A percentile compares a stretch with the other conserved stretches of the same genome.
These are phyloP conservation scores for Tetrapedia diversipes DNA, from an alignment of 2,888 invertebrate species.

Conservation along the genomic window DNA sequence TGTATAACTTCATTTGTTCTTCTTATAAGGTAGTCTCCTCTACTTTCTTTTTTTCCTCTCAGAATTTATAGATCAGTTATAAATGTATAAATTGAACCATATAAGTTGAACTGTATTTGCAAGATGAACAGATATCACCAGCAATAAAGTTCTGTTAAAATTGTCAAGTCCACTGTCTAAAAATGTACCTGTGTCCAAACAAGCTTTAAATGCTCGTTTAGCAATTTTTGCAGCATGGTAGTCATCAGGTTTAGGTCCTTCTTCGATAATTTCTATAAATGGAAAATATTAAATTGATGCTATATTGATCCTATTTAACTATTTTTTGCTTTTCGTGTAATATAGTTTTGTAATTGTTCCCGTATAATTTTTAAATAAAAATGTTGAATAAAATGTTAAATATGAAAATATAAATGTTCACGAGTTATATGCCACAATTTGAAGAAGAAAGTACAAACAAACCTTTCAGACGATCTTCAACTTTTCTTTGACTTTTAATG, in stretches of 20 bases:
- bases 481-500: not conserved
- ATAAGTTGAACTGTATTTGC: no score
- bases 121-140: no score
- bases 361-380: not conserved
- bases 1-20: not conserved
- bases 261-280: constrained; percentile 57
- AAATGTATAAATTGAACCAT: no score
- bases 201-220: constrained; percentile 68
- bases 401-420: no score
- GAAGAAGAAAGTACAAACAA: not conserved
- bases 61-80: no score
- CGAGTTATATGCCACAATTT: not conserved
- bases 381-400: not conserved
- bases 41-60: no score
- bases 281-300: not conserved
- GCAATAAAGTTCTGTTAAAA: no score
- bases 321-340: not conserved
- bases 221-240: constrained; percentile 64
- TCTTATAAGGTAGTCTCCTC: not conserved
- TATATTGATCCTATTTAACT: not conserved
- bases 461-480: constrained; percentile 40
- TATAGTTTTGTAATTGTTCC: not conserved
- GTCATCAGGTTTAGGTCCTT: constrained; percentile 47
- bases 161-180: not conserved
- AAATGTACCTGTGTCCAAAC: constrained; percentile 67